A percentile compares a stretch with the other conserved stretches of the same genome.
Evolutionary conservation across 30 jellyfish, hydroid and myxozoan genomes (phyloP).

Genomic region (Pseudorhiza aurosa): DNA sequence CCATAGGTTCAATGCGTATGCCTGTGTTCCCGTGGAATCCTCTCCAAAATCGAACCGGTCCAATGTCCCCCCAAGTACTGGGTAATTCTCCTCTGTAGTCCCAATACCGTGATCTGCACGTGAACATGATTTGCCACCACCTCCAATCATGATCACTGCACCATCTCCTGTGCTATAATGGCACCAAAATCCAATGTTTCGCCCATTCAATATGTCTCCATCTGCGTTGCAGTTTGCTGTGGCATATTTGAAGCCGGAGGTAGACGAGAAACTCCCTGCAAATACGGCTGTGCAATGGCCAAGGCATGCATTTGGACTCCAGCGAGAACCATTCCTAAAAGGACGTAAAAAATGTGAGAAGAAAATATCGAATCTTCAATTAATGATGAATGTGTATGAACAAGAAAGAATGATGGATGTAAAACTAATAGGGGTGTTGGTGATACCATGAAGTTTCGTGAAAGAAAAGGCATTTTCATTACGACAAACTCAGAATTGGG

Average conservation of each 20-base stretch:
- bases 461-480: too few species aligned
- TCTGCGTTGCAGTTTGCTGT: slow-evolving; percentile 13
- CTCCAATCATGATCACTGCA: slow-evolving; percentile 67
- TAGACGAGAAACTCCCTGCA: neutral
- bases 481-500: too few species aligned
- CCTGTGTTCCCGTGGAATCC: slow-evolving; percentile 1
- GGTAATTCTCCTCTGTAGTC: slow-evolving; percentile 42
- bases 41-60: slow-evolving; percentile 32
- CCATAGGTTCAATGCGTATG: slow-evolving; percentile 67
- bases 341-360: too few species aligned
- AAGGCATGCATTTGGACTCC: slow-evolving; percentile 26
- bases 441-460: too few species aligned
- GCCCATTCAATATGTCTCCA: slow-evolving; percentile 22
- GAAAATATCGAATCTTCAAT: too few species aligned
- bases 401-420: too few species aligned
- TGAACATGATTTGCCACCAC: slow-evolving; percentile 45
- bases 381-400: too few species aligned
- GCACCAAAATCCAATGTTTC: slow-evolving; percentile 69
- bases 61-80: slow-evolving; percentile 17
- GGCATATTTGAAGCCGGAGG: slow-evolving; percentile 45
- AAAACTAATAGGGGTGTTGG: too few species aligned
- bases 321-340: slow-evolving; percentile 27
- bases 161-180: slow-evolving; percentile 54
- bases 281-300: slow-evolving; percentile 51
- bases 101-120: slow-evolving; percentile 77